Base-by-base conservation (phyloP, 2,113 vertebrate genomes). In the Syngnathus typhle region DNA sequence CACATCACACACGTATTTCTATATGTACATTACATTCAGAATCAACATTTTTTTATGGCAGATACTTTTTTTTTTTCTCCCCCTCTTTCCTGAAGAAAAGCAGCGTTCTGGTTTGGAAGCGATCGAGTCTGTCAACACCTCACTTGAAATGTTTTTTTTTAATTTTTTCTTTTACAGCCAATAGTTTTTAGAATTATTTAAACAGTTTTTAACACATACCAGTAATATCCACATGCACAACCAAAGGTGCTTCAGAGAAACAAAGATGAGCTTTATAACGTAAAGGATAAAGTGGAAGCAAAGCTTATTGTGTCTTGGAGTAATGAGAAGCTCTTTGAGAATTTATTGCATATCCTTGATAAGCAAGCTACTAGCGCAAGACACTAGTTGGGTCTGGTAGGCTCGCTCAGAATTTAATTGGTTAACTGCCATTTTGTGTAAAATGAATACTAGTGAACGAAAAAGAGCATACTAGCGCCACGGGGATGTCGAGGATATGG, bases 21-120 rank as follows among this genome's bases (percentile, higher is more conserved):
- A 59, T 80, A 85, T 87, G 77, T 87, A 89, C 80, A 86, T 47
- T 90, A 90, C 87, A 90, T 90, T 90, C 87, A 86, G 76, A 84
- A 84, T 88, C 87, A 90, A 88, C 82, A 43, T 43, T 43, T 86
- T 83, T 81, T 88, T 85, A 84, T 87, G 88, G 88, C 85, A 85
- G 84, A 82, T 84, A 81, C 75, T 80, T 84, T 71, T 74, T 75
- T 60, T 23, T 12, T 41, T 19, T 5, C 15, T 32, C 13, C 13
- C 0, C 27, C 27, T 56, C 6, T 56, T 56, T 27, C 54, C 54
- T 32, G 39, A 62, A 68, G 52, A 62, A 61, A 60, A 75, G 55
- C 60, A 66, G 43, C 41, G 43, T 41, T 61, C 46, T 63, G 60
- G 15, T 49, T 60, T 27, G 36, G 69, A 54, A 60, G 64, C 27